A percentile compares a stretch with the other conserved stretches of the same genome.
phyloP scores from a whole-genome alignment of 2,113 vertebrate genomes.

The Callospermophilus lateralis region DNA sequence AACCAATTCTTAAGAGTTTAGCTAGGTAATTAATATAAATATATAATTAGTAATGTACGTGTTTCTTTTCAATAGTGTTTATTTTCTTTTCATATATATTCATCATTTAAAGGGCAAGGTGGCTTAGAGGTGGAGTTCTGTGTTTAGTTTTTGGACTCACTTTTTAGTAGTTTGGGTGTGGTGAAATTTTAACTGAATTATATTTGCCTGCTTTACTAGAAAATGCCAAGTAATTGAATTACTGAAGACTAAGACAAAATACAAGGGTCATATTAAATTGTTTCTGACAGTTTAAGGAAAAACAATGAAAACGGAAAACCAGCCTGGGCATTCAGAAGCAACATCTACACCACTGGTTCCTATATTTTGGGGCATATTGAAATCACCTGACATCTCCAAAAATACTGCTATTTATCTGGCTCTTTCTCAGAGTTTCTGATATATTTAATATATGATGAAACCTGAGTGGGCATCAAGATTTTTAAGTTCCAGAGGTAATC shows the following conservation, averaged over 20 bases:
- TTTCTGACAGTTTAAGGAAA: neutral
- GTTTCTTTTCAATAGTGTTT: neutral
- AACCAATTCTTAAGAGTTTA: neutral
- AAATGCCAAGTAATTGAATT: slow-evolving; percentile 13
- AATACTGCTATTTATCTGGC: neutral
- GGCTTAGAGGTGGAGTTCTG: neutral
- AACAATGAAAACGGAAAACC: neutral
- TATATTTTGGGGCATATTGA: neutral
- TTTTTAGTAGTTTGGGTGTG: neutral
- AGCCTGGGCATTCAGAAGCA: neutral
- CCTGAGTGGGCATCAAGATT: neutral
- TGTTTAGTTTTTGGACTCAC: neutral
- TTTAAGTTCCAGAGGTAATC: neutral
- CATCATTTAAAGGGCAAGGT: slow-evolving; percentile 54
- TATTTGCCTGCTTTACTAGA: slow-evolving; percentile 23
- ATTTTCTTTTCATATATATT: slow-evolving; percentile 31
- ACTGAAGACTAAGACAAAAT: slow-evolving; percentile 33
- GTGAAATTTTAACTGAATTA: slow-evolving; percentile 44
- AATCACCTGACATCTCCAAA: neutral
- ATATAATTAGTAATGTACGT: neutral
- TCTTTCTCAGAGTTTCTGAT: neutral
- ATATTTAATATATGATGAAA: neutral
- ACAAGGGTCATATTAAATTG: neutral
- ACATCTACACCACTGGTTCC: neutral
- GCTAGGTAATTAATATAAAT: neutral